Conservation (phyloP, 2,113 vertebrate genomes). For the Thunnus maccoyii region DNA sequence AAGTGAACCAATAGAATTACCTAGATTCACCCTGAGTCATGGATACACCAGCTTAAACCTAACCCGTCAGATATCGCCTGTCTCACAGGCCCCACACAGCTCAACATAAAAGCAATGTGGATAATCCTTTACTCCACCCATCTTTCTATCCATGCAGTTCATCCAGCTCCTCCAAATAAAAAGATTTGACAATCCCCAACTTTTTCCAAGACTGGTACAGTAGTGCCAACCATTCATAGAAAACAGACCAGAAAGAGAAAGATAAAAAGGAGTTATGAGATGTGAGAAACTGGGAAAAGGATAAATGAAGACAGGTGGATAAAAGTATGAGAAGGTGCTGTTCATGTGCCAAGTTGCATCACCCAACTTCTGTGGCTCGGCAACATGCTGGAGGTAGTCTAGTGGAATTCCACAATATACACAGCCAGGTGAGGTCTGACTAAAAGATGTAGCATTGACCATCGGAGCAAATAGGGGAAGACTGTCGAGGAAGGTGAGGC, state of each 20-base stretch:
- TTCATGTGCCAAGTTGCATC: constrained; percentile 2
- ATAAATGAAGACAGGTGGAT: neutral
- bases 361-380: neutral
- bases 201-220: neutral
- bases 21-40: constrained; percentile 10
- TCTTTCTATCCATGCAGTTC: constrained; percentile 1
- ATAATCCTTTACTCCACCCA: constrained; percentile 39
- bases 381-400: neutral
- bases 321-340: neutral
- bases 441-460: constrained; percentile 53
- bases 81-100: neutral
- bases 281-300: constrained; percentile 3
- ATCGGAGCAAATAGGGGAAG: constrained; percentile 29
- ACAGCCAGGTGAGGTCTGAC: constrained; percentile 7
- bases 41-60: constrained; percentile 9
- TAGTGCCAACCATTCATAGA: neutral
- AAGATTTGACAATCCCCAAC: neutral
- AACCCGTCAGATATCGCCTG: neutral
- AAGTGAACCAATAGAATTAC: constrained; percentile 3
- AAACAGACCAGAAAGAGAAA: neutral
- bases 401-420: neutral
- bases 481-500: constrained; percentile 64
- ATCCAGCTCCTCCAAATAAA: neutral
- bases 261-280: neutral
- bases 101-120: constrained; percentile 34